These are phyloP conservation scores for Drosophila persimilis DNA, from an alignment of 1,140 invertebrate genomes.

Conservation along the genomic window DNA sequence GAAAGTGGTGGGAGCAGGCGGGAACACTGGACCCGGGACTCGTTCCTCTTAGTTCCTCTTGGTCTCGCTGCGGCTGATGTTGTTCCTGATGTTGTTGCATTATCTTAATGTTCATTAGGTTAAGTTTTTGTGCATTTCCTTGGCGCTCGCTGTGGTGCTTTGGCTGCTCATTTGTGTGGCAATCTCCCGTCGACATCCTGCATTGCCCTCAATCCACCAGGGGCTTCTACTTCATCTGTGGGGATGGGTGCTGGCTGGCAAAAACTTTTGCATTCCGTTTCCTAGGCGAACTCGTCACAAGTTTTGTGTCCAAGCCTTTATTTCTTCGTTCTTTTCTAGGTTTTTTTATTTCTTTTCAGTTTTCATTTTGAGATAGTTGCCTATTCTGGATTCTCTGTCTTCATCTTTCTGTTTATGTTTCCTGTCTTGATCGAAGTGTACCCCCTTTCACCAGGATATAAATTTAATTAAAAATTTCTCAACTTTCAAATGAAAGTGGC, in stretches of 20 bases:
- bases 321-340: constrained; percentile 1
- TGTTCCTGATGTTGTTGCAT: constrained; percentile 66
- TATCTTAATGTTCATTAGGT: constrained; percentile 81
- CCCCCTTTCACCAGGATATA: constrained; percentile 19
- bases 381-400: background rate
- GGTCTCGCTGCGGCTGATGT: constrained; percentile 6
- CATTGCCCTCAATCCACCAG: constrained; percentile 25
- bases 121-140: constrained; percentile 78
- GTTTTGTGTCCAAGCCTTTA: constrained; percentile 43
- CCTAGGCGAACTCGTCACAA: constrained; percentile 59
- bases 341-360: constrained; percentile 13
- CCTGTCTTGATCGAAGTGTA: constrained; percentile 16
- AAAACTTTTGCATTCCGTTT: constrained; percentile 69
- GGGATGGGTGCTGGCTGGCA: constrained; percentile 1
- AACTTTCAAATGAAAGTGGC: constrained; percentile 3
- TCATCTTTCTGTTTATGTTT: constrained; percentile 17
- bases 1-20: constrained; percentile 5
- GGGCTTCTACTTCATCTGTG: constrained; percentile 58
- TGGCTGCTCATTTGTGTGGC: constrained; percentile 67
- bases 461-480: constrained; percentile 59
- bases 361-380: constrained; percentile 1
- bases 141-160: constrained; percentile 28
- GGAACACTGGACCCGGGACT: constrained; percentile 16
- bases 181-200: constrained; percentile 75
- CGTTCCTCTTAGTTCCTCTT: background rate